These are phyloP conservation scores for Heliconius hermathena DNA, from an alignment of 1,140 invertebrate species.

Conservation along the genomic window DNA sequence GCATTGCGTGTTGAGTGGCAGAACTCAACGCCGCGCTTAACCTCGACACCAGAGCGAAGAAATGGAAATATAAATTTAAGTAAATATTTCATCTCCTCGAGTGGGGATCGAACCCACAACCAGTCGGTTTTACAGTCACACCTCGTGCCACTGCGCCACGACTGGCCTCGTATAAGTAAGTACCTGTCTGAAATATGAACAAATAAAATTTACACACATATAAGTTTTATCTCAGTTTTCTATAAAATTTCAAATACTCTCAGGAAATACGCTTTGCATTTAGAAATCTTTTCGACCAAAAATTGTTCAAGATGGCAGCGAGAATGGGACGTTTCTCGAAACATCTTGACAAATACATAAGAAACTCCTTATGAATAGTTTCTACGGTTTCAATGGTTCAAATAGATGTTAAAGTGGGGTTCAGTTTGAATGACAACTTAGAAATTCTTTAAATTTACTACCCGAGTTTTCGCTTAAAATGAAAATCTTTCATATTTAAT, in stretches of 20 bases:
- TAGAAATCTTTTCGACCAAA: conserved; percentile 28
- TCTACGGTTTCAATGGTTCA: neutral
- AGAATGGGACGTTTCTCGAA: conserved; percentile 21
- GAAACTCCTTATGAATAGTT: conserved; percentile 17
- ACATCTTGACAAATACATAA: conserved; percentile 21
- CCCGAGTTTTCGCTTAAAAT: neutral
- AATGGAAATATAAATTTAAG: no score
- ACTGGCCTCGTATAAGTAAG: neutral
- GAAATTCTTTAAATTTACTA: neutral
- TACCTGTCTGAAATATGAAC: no score
- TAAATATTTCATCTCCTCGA: no score
- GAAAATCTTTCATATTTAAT: neutral
- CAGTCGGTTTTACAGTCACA: no score
- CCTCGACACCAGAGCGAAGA: no score
- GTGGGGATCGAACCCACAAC: no score
- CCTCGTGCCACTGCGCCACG: no score
- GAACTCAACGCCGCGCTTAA: no score
- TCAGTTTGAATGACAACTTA: conserved; percentile 12
- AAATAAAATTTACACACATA: neutral
- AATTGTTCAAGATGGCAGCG: conserved; percentile 21
- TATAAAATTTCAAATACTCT: conserved; percentile 15
- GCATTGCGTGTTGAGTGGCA: no score
- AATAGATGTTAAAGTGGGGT: neutral
- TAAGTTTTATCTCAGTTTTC: conserved; percentile 13
- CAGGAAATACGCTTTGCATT: conserved; percentile 23